Evolutionary conservation across 2,797 vertebrate species (phyloP), one percentile per base, ranked within the genome.

Genomic region (Tokudaia muenninki): DNA sequence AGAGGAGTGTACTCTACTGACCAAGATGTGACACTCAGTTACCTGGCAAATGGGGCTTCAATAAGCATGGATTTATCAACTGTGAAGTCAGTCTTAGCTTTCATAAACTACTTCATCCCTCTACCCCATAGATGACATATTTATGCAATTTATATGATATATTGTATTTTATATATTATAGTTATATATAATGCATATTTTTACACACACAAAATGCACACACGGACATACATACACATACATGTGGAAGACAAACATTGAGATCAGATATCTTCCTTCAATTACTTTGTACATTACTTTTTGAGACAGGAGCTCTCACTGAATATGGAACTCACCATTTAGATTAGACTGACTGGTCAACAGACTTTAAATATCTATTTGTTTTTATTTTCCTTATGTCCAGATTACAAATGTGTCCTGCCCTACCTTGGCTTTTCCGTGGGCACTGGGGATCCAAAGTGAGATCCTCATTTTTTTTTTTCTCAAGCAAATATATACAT

Each of bases 401-500:
- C 3, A 26, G n/a, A 74, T 41, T 59, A 61, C 10, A 89, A 59
- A 31, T 59, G 0, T 22, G 37, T 3, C 26, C 52, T 75, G 17
- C 17, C 26, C 17, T 74, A 59, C 16, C 26, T 75, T 44, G 87
- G 9, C 24, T 74, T 57, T 72, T 74, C 55, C 12, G 52, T 37
- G 50, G 50, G 16, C 11, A 13, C 50, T 74, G 24, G 29, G 6
- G n/a, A 75, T 41, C n/a, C 26, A 12, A 57, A 31, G 1, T 11
- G 52, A 74, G 14, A 37, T 57, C 5, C 2, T 59, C 87, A 44
- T 59, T 26, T 29, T 29, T 19, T 16, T 41, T 41, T 41, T 72
- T 86, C 93, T 96, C 90, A 83, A 61, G 57, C 90, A 74, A 37
- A 44, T 75, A 70, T 88, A 44, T 96, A 72, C 79, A 34, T 94